Evolutionary conservation across 2,888 invertebrate species (phyloP), one percentile per base, ranked within the genome.

Genomic region (Diogma glabrata): DNA sequence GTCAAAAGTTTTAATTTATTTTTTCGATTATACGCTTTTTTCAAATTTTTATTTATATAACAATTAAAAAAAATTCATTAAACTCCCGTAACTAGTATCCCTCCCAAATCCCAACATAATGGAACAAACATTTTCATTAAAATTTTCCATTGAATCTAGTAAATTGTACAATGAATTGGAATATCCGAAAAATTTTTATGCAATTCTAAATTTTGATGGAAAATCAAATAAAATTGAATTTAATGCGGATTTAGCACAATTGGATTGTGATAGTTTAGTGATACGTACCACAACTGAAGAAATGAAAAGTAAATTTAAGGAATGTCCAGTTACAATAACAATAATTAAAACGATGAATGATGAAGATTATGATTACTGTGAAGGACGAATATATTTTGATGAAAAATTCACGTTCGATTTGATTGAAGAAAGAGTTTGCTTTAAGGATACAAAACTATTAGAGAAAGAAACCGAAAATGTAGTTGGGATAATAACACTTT

Each of bases 161-260:
- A n/a, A n/a, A n/a, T n/a, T n/a, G n/a, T n/a, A n/a, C n/a, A n/a
- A n/a, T n/a, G n/a, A n/a, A n/a, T n/a, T n/a, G n/a, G n/a, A n/a
- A n/a, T n/a, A n/a, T 22, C 43, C 43, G 12, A 14, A 43, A 43
- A 43, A 43, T 22, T 43, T 43, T 43, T 43, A 22, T 23, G 43
- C 43, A 7, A 9, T 43, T 1, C 43, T 43, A 43, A 43, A 20
- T 22, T 43, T 43, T n/a, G 23, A 22, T 12, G 43, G 22, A 2
- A 43, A 43, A 43, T 43, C 43, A 5, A 22, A 43, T 43, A 20
- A 23, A 14, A 43, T 43, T 22, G 43, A 43, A 22, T 43, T 43
- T 43, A 43, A 43, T 22, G n/a, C n/a, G n/a, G 22, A 23, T 3
- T 6, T 43, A 14, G 20, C 43, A 22, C 43, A 22, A 43, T 22